Percentiles rank a stretch among this genome's conserved stretches.
Evolutionary conservation across 2,113 vertebrate species (phyloP).

Genomic region (Stegostoma tigrinum): DNA sequence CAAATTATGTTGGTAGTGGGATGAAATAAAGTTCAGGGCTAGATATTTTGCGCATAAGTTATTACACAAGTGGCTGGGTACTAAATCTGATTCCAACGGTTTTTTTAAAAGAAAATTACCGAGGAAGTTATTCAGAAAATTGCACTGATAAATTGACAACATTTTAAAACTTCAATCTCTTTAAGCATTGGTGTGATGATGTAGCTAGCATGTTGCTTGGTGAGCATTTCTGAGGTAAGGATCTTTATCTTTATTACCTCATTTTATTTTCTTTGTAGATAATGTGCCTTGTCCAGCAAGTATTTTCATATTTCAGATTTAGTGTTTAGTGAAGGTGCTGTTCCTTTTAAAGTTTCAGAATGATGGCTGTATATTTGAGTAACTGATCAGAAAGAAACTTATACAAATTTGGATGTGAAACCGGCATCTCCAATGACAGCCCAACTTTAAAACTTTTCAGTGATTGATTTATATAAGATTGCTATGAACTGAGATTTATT

Average conservation of each 20-base stretch:
- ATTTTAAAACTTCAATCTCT: not conserved
- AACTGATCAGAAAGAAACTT: not conserved
- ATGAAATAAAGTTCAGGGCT: not conserved
- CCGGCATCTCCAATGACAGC: not conserved
- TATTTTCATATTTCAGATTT: not conserved
- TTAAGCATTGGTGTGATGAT: not conserved
- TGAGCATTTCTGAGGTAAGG: not conserved
- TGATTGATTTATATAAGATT: slow-evolving; percentile 10
- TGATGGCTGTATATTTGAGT: not conserved
- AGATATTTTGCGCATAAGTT: not conserved
- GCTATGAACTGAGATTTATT: slow-evolving; percentile 18
- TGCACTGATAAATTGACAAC: not conserved
- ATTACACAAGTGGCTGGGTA: not conserved
- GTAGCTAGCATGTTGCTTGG: not conserved
- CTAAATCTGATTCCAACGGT: not conserved
- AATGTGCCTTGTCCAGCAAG: not conserved
- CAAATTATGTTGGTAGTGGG: not conserved
- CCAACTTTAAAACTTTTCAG: not conserved
- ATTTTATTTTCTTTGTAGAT: not conserved
- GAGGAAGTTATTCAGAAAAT: not conserved
- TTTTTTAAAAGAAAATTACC: not conserved
- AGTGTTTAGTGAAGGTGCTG: not conserved
- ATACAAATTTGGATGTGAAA: not conserved
- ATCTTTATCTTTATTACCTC: not conserved
- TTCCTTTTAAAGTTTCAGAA: not conserved